A percentile compares a stretch with the other conserved stretches of the same genome.
These are phyloP conservation scores for Micropterix aruncella DNA, from an alignment of 2,888 invertebrate genomes.

Conservation along the genomic window DNA sequence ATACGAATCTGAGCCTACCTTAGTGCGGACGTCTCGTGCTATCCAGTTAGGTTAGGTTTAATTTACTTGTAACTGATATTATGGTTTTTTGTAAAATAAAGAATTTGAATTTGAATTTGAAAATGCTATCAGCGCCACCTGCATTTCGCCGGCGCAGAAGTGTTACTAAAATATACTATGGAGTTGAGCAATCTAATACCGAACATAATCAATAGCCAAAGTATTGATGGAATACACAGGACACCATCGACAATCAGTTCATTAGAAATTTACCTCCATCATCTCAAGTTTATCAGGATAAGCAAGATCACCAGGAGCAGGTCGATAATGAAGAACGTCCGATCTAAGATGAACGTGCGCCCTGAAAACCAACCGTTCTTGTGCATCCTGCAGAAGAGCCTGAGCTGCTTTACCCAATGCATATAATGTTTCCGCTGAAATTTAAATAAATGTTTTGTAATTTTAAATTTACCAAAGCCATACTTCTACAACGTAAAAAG, in stretches of 20 bases:
- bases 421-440: conserved; percentile 47
- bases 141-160: too few relatives aligned
- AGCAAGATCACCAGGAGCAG: conserved; percentile 90
- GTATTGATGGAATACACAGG: too few relatives aligned
- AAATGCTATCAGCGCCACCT: not conserved
- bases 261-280: conserved; percentile 94
- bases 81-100: too few relatives aligned
- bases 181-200: too few relatives aligned
- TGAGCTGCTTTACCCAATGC: conserved; percentile 67
- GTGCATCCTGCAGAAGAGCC: conserved; percentile 85
- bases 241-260: not conserved
- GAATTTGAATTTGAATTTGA: not conserved
- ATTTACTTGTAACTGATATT: too few relatives aligned
- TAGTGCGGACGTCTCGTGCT: too few relatives aligned
- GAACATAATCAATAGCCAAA: not conserved
- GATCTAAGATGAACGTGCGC: conserved; percentile 87
- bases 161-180: too few relatives aligned
- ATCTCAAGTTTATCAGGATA: conserved; percentile 96
- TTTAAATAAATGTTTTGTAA: too few relatives aligned
- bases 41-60: too few relatives aligned
- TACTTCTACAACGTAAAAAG: too few relatives aligned
- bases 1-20: too few relatives aligned
- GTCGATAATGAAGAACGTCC: conserved; percentile 78
- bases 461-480: too few relatives aligned
- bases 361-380: conserved; percentile 91